Conservation (phyloP, 2,113 vertebrate genomes). For the Todiramphus chloris region DNA sequence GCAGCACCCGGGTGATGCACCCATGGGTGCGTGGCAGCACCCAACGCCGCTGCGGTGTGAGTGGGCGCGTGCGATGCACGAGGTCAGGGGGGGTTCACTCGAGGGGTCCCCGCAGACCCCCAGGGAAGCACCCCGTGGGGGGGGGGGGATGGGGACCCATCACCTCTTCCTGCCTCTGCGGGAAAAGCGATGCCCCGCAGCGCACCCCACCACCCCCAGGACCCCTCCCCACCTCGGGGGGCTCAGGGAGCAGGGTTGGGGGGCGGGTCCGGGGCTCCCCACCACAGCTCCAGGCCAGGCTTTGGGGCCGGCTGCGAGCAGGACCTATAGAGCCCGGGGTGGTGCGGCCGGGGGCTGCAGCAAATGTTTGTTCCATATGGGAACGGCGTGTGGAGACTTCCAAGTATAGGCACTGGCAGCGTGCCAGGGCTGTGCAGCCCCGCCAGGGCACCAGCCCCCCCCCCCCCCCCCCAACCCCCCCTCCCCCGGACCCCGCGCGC, state of each 20-base stretch:
- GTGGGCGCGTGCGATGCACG: too few species aligned
- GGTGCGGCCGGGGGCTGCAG: slow-evolving; percentile 13
- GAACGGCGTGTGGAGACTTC: slow-evolving; percentile 44
- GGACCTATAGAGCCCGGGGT: slow-evolving; percentile 9
- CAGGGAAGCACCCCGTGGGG: too few species aligned
- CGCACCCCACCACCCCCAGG: too few species aligned
- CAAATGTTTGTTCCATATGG: slow-evolving; percentile 60
- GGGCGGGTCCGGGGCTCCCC: neutral
- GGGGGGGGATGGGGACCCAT: too few species aligned
- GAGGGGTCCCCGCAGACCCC: too few species aligned
- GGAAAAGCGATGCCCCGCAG: neutral
- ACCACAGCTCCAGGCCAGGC: neutral
- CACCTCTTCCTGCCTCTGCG: too few species aligned
- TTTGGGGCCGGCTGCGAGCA: neutral
- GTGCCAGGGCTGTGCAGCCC: slow-evolving; percentile 40
- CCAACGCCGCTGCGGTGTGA: too few species aligned
- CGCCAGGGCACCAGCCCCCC: neutral
- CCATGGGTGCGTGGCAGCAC: too few species aligned
- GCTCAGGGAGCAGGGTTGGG: neutral
- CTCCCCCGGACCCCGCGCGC: neutral
- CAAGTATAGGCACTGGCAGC: slow-evolving; percentile 64
- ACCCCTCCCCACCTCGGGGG: neutral
- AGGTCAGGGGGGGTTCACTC: too few species aligned
- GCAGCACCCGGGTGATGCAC: too few species aligned
- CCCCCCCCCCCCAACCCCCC: neutral